Evolutionary conservation across 1,140 invertebrate genomes (phyloP), one percentile per base, ranked within the genome.

Genomic region (Drosophila willistoni): DNA sequence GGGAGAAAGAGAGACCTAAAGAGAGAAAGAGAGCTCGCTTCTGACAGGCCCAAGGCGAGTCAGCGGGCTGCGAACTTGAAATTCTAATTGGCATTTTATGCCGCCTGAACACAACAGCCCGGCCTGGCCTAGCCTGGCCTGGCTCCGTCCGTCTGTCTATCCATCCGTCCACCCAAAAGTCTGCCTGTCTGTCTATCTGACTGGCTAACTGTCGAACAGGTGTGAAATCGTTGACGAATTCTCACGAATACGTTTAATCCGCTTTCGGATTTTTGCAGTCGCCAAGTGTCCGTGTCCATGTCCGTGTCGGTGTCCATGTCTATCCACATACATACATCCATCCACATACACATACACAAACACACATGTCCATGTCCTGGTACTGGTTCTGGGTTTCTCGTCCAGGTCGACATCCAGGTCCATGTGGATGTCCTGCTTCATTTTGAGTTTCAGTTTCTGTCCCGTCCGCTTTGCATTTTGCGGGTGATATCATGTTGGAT

Each of bases 211-310:
- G 68, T 69, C 59, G 80, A 74, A 87, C 84, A 87, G 84, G 84
- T 87, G 84, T 81, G 84, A 84, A 89, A 84, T 83, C 84, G 84
- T 84, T 87, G 84, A 83, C 77, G 84, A 87, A 84, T 87, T 87
- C 84, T 89, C 84, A 87, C 84, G 84, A 84, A 84, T 89, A 87
- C 83, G 80, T 89, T 87, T 87, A 87, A 87, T 87, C 84, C 84
- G 84, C 84, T 87, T 87, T 87, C 80, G 79, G 84, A 87, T 87
- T 87, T 87, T 89, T 86, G 81, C 75, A 72, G 76, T 68, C 63
- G 68, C 57, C 64, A 42, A 60, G 39, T 55, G 68, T 64, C 68
- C 55, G 55, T 69, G 64, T 29, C 42, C 57, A 12, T 39, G n/a
- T 57, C 55, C 55, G 6, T 44, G 42, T 36, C 25, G 9, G 10